These are phyloP conservation scores for Abramis brama DNA, from an alignment of 2,113 vertebrate genomes.

Conservation along the genomic window DNA sequence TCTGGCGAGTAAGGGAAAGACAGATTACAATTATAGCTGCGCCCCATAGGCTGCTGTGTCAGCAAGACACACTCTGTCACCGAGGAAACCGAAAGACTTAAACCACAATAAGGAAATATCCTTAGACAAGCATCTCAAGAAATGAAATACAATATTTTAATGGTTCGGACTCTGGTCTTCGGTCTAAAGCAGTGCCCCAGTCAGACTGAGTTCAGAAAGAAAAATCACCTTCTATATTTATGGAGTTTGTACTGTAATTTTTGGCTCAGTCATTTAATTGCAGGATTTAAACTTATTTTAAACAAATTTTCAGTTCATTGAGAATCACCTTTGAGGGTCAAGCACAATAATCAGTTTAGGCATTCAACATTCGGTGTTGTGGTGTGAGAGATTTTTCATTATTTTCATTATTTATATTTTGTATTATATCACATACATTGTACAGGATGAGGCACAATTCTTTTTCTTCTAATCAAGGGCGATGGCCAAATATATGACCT, in stretches of 20 bases:
- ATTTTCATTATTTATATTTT: neutral
- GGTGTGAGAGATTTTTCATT: neutral
- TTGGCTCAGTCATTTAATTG: neutral
- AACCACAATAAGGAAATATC: slow-evolving; percentile 41
- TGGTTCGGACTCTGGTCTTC: too few species aligned
- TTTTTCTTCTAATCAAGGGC: neutral
- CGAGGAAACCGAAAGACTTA: slow-evolving; percentile 43
- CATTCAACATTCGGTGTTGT: neutral
- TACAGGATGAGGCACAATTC: neutral
- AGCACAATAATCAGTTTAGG: slow-evolving; percentile 34
- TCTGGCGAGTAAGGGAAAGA: slow-evolving; percentile 68
- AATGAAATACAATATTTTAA: slow-evolving; percentile 29
- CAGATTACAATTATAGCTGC: slow-evolving; percentile 74
- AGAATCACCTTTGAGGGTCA: neutral
- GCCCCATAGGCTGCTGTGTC: slow-evolving; percentile 68
- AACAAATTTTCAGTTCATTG: neutral
- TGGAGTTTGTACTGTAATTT: neutral
- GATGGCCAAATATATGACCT: neutral
- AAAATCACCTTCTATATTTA: neutral
- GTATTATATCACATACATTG: neutral
- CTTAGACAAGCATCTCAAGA: slow-evolving; percentile 29
- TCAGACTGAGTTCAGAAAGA: slow-evolving; percentile 3
- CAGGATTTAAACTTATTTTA: neutral
- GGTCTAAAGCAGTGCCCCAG: neutral
- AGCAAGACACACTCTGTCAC: slow-evolving; percentile 67